These are phyloP conservation scores for Microplitis mediator DNA, from an alignment of 1,140 invertebrate species.

Conservation along the genomic window DNA sequence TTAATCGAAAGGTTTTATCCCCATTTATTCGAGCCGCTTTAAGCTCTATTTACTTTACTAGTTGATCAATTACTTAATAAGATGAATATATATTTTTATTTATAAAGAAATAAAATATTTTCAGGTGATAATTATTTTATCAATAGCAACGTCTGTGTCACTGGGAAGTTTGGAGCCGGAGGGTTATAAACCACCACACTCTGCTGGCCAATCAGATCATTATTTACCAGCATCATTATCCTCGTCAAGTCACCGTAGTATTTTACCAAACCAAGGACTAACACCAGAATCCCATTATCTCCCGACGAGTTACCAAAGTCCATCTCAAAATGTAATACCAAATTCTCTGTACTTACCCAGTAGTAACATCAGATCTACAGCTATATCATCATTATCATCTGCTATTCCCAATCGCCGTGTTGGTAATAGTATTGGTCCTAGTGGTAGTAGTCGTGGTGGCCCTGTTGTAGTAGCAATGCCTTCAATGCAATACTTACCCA, in stretches of 20 bases:
- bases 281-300: constrained; percentile 31
- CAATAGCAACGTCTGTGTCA: constrained; percentile 23
- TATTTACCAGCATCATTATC: constrained; percentile 20
- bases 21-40: too few species aligned
- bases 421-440: too few species aligned
- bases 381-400: background rate
- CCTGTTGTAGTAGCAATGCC: constrained; percentile 8
- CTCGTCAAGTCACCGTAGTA: constrained; percentile 5
- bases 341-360: constrained; percentile 29
- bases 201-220: constrained; percentile 18
- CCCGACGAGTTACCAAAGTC: constrained; percentile 24
- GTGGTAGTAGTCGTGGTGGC: background rate
- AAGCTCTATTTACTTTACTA: too few species aligned
- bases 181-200: constrained; percentile 39
- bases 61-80: too few species aligned
- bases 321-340: constrained; percentile 27
- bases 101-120: background rate
- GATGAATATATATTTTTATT: too few species aligned
- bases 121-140: constrained; percentile 37
- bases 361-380: background rate
- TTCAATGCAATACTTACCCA: constrained; percentile 18
- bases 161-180: constrained; percentile 44
- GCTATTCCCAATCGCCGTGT: too few species aligned
- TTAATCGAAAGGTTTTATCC: too few species aligned
- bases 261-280: constrained; percentile 13